A percentile compares a stretch with the other conserved stretches of the same genome.
phyloP scores from a whole-genome alignment of 2,888 invertebrate genomes.

The Cataglyphis rosenhaueri region DNA sequence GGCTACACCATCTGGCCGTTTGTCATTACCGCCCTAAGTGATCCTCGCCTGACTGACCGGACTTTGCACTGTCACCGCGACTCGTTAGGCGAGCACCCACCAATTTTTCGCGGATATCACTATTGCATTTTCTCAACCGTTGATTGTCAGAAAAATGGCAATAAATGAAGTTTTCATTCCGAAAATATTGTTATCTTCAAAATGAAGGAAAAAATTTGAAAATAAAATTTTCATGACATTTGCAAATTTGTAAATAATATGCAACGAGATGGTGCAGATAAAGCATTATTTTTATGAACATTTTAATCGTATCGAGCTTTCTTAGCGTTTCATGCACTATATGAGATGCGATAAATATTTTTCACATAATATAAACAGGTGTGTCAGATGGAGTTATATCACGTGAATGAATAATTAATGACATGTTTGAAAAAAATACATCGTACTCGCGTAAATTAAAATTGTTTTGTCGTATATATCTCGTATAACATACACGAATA shows the following conservation, averaged over 20 bases:
- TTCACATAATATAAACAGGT: constrained; percentile 27
- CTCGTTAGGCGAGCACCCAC: constrained; percentile 66
- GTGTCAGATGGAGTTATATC: constrained; percentile 7
- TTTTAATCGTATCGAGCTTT: background rate
- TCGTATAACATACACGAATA: background rate
- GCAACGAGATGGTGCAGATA: background rate
- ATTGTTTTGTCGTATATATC: background rate
- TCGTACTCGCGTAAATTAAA: background rate
- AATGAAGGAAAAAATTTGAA: background rate
- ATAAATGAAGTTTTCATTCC: background rate
- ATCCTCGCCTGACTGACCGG: constrained; percentile 73
- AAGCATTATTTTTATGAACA: constrained; percentile 2
- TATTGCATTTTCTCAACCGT: constrained; percentile 7
- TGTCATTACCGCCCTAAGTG: constrained; percentile 84
- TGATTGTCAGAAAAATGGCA: background rate
- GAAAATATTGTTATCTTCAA: background rate
- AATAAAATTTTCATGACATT: background rate
- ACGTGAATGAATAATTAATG: constrained; percentile 32
- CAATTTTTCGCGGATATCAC: constrained; percentile 60
- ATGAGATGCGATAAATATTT: constrained; percentile 28
- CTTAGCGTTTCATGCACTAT: background rate
- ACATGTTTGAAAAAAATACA: constrained; percentile 27
- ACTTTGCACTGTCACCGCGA: constrained; percentile 58
- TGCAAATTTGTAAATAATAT: background rate
- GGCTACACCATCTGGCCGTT: constrained; percentile 83